Evolutionary conservation across 2,113 vertebrate genomes (phyloP).

Genomic region (Drymodes brunneopygia): DNA sequence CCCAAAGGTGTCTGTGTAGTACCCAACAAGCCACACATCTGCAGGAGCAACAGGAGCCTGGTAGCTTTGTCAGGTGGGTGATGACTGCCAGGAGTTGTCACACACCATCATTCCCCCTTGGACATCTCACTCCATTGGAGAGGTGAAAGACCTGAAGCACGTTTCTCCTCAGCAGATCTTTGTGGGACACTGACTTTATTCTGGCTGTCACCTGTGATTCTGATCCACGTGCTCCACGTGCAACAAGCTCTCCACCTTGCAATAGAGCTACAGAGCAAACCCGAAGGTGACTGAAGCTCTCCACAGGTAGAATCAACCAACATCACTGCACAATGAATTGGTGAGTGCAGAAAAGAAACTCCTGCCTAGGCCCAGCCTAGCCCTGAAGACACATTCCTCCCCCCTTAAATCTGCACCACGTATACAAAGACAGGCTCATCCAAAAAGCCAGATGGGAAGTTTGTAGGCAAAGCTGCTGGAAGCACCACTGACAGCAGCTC

Average conservation of each 20-base stretch:
- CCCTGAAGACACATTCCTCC: background rate
- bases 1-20: background rate
- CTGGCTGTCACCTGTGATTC: background rate
- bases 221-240: fast-evolving
- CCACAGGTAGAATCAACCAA: background rate
- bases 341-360: fast-evolving
- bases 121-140: fast-evolving
- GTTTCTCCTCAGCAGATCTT: background rate
- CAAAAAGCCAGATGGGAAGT: background rate
- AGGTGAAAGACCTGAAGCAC: background rate
- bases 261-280: fast-evolving
- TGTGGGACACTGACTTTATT: background rate
- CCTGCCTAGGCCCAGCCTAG: background rate
- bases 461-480: background rate
- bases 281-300: background rate
- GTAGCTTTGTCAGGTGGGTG: background rate
- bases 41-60: background rate
- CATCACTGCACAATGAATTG: too few species aligned
- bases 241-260: background rate
- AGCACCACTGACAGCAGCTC: background rate
- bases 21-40: background rate
- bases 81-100: background rate
- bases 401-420: background rate
- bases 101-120: background rate
- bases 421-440: background rate